These are phyloP conservation scores for Ectobius pallidus DNA, from an alignment of 2,888 invertebrate species.

Conservation along the genomic window DNA sequence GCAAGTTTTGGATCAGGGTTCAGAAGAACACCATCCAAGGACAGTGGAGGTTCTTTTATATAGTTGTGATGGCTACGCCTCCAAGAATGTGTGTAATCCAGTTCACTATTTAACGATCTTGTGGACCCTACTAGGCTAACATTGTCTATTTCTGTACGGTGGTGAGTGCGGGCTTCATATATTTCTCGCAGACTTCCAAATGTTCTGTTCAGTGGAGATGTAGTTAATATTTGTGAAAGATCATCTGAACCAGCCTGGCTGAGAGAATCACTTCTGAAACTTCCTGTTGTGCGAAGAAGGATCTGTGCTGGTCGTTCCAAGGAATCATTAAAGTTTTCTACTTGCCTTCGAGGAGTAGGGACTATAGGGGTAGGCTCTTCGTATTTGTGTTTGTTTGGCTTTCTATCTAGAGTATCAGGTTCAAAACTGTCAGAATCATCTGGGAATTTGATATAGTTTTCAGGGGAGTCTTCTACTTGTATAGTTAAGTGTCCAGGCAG, in stretches of 20 bases:
- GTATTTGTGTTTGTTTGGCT: constrained; percentile 65
- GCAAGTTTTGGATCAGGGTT: constrained; percentile 77
- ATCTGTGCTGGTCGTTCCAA: constrained; percentile 64
- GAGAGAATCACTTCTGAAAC: constrained; percentile 65
- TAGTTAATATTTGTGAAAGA: constrained; percentile 23
- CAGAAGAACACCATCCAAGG: constrained; percentile 50
- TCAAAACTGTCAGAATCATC: constrained; percentile 85
- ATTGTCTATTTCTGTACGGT: background rate
- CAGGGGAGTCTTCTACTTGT: constrained; percentile 76
- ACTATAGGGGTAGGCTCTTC: constrained; percentile 47
- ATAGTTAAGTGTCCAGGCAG: constrained; percentile 83
- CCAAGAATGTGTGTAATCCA: constrained; percentile 46
- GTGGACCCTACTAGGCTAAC: constrained; percentile 9
- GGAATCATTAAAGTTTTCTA: constrained; percentile 57
- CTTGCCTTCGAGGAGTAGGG: constrained; percentile 21
- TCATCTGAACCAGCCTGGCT: constrained; percentile 19
- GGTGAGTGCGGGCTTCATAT: constrained; percentile 63
- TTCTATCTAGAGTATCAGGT: constrained; percentile 84
- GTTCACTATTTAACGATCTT: constrained; percentile 15
- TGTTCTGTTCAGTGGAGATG: constrained; percentile 51
- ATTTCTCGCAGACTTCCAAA: constrained; percentile 77
- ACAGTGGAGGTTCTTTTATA: no score
- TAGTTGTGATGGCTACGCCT: constrained; percentile 47
- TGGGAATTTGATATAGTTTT: constrained; percentile 71
- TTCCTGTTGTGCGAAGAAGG: constrained; percentile 70